A percentile compares a stretch with the other conserved stretches of the same genome.
These are phyloP conservation scores for Baryphthengus martii DNA, from an alignment of 2,113 vertebrate species.

Conservation along the genomic window DNA sequence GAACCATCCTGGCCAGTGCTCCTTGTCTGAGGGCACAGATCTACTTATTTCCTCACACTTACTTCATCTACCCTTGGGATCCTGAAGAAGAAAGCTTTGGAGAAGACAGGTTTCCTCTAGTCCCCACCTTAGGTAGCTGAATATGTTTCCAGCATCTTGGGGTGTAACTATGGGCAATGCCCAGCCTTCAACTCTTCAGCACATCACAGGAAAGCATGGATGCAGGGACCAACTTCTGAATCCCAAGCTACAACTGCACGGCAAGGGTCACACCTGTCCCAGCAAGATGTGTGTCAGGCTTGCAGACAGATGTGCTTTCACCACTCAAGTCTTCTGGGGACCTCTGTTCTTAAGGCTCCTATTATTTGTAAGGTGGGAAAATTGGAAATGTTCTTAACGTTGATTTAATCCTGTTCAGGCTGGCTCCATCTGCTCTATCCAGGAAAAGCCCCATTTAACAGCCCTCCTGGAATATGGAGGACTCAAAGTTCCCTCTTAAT, in stretches of 20 bases:
- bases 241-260: not conserved
- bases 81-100: not conserved
- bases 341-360: not conserved
- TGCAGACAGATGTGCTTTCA: not conserved
- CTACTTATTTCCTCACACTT: not conserved
- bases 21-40: not conserved
- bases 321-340: not conserved
- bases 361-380: not conserved
- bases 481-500: rapidly evolving
- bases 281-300: not conserved
- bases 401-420: not conserved
- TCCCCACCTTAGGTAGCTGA: not conserved
- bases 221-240: not conserved
- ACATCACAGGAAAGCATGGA: not conserved
- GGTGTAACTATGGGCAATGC: not conserved
- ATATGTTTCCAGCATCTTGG: not conserved
- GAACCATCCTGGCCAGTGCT: not conserved
- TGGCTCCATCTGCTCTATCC: not conserved
- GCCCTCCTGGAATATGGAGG: not conserved
- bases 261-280: not conserved
- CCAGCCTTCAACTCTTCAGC: not conserved
- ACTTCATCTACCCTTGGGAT: not conserved
- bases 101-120: not conserved
- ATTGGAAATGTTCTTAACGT: not conserved
- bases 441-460: not conserved